Evolutionary conservation across 2,797 vertebrate species (phyloP), one percentile per base, ranked within the genome.

Genomic region (Momotus momota): DNA sequence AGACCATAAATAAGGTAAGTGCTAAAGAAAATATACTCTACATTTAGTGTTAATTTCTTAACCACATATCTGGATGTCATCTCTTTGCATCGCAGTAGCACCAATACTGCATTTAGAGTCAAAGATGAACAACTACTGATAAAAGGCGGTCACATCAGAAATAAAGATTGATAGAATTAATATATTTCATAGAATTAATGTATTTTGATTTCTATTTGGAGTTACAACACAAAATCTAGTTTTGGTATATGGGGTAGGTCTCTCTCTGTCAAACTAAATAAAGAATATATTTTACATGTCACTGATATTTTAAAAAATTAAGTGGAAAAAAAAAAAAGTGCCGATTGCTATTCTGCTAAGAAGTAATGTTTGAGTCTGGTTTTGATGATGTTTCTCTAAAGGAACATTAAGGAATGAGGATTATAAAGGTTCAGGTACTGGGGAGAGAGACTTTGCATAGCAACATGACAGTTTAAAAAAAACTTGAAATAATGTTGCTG

Each of bases 1-100:
- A 98, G 95, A 97, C 69, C 71, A 97, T 72, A 96, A 96, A 91
- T 90, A 97, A 94, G 35, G 29, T 74, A 90, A 95, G 41, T 51
- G 91, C 60, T 96, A 93, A 85, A 85, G 89, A 89, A 94, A 96
- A 94, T 91, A 96, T 82, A 97, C 49, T 77, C 88, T 92, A 46
- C 66, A 97, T 96, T 96, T 89, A 84, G 52, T 51, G 86, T 87
- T 87, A 45, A 81, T 86, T 89, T 95, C 88, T 95, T 54, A 90
- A 94, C 35, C 33, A 95, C 67, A 90, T 64, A 87, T 40, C 86
- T 71, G 51, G 45, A 96, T 82, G 67, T 71, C 81, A 86, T 74
- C 43, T 84, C 70, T 73, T 66, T 79, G 79, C 70, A 88, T 22
- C 61, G 57, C 67, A 96, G 90, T 81, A 96, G 77, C 58, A 94